Conservation (phyloP, 2,113 vertebrate species). For the Etheostoma spectabile region DNA sequence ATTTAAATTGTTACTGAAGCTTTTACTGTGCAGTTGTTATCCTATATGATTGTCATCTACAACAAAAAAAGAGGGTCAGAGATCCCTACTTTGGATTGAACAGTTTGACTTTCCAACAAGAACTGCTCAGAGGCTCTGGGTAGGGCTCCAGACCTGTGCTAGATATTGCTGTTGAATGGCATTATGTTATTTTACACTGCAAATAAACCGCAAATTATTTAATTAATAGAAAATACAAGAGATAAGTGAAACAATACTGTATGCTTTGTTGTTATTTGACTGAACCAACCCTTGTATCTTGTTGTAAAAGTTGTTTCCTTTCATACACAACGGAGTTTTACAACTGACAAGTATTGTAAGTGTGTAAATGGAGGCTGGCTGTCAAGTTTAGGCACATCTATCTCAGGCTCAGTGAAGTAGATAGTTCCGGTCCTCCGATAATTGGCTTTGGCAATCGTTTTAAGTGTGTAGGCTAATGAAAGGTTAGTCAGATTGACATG, state of each 20-base stretch:
- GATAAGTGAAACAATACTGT: background rate
- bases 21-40: background rate
- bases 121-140: background rate
- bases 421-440: background rate
- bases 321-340: background rate
- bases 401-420: background rate
- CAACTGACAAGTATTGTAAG: background rate
- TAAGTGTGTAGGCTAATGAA: background rate
- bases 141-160: background rate
- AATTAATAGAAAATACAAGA: background rate
- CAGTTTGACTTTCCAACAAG: background rate
- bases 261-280: background rate
- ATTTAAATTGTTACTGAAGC: no score
- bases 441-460: slow-evolving; percentile 18
- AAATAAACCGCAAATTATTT: background rate
- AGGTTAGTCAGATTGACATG: background rate
- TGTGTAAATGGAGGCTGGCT: background rate
- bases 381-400: slow-evolving; percentile 53
- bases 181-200: background rate
- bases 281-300: background rate
- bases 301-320: background rate
- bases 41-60: background rate
- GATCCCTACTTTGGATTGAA: background rate
- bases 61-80: background rate
- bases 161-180: background rate